These are phyloP conservation scores for Myrmecophaga tridactyla DNA, from an alignment of 2,113 vertebrate genomes.

Conservation along the genomic window DNA sequence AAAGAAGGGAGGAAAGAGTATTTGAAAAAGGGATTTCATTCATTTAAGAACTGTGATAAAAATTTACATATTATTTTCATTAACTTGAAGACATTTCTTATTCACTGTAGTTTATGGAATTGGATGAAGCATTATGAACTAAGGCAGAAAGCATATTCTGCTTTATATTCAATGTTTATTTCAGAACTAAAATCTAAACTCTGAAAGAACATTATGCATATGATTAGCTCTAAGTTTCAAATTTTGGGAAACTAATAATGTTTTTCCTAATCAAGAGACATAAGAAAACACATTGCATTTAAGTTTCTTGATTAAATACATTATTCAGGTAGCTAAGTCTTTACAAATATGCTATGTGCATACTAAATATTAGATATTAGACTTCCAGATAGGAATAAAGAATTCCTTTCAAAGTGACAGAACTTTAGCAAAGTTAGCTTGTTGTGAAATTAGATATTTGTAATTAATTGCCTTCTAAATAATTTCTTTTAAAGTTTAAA, in stretches of 20 bases:
- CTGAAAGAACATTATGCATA: slow-evolving; percentile 35
- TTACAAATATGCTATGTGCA: slow-evolving; percentile 57
- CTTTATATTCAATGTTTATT: slow-evolving; percentile 38
- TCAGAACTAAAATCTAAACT: slow-evolving; percentile 41
- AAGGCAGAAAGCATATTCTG: background rate
- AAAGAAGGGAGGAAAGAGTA: background rate
- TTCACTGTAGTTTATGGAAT: background rate
- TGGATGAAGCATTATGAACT: background rate
- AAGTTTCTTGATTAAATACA: slow-evolving; percentile 79
- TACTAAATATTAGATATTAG: slow-evolving; percentile 40
- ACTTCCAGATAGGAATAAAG: background rate
- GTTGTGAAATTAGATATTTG: slow-evolving; percentile 39
- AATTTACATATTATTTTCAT: background rate
- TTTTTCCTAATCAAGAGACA: slow-evolving; percentile 71
- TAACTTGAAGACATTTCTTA: background rate
- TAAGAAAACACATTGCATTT: slow-evolving; percentile 67
- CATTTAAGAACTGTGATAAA: background rate
- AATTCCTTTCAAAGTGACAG: slow-evolving; percentile 22
- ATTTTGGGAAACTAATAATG: slow-evolving; percentile 59
- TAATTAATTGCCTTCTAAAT: slow-evolving; percentile 28
- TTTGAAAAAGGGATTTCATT: background rate
- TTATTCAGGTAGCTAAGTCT: slow-evolving; percentile 74
- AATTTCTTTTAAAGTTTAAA: background rate
- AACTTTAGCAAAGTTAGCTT: background rate
- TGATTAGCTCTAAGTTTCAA: slow-evolving; percentile 57